Percentiles rank a stretch among this genome's conserved stretches.
Evolutionary conservation across 2,113 vertebrate species (phyloP).

Genomic region (Aleadryas rufinucha): DNA sequence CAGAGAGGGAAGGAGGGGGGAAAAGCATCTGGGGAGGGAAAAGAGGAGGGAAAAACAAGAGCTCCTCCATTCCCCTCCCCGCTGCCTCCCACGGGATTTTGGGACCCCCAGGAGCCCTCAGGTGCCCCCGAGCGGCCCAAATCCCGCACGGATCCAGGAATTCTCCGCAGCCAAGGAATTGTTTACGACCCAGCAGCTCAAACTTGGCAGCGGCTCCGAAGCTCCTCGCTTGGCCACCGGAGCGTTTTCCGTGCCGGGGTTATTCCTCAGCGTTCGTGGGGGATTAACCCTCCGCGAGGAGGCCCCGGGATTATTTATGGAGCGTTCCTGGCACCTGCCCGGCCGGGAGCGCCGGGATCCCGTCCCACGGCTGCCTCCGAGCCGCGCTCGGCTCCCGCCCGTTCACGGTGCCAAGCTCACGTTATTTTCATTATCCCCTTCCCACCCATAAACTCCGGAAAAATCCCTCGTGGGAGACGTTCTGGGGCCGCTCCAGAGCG

Average conservation of each 20-base stretch:
- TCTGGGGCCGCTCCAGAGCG: constrained; percentile 5
- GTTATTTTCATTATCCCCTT: constrained; percentile 15
- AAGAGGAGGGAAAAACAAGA: not conserved
- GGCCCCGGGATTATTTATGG: constrained; percentile 44
- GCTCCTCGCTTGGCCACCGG: not conserved
- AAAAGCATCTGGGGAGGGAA: too few relatives aligned
- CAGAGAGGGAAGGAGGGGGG: too few relatives aligned
- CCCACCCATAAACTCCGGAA: not conserved
- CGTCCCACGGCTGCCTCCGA: not conserved
- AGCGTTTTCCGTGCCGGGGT: constrained; percentile 16
- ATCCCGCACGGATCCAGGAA: not conserved
- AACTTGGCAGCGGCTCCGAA: not conserved
- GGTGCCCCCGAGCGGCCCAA: not conserved
- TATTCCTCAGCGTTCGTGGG: not conserved
- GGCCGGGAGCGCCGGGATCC: not conserved
- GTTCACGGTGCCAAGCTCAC: constrained; percentile 39
- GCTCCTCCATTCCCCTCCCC: not conserved
- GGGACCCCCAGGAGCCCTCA: not conserved
- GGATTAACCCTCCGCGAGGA: constrained; percentile 25
- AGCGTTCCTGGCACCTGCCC: not conserved
- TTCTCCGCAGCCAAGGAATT: not conserved
- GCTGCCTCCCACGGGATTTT: fast-evolving
- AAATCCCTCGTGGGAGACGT: not conserved
- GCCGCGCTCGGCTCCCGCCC: not conserved
- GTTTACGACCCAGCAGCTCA: not conserved